These are phyloP conservation scores for Penaeus indicus DNA, from an alignment of 1,140 invertebrate genomes.

Conservation along the genomic window DNA sequence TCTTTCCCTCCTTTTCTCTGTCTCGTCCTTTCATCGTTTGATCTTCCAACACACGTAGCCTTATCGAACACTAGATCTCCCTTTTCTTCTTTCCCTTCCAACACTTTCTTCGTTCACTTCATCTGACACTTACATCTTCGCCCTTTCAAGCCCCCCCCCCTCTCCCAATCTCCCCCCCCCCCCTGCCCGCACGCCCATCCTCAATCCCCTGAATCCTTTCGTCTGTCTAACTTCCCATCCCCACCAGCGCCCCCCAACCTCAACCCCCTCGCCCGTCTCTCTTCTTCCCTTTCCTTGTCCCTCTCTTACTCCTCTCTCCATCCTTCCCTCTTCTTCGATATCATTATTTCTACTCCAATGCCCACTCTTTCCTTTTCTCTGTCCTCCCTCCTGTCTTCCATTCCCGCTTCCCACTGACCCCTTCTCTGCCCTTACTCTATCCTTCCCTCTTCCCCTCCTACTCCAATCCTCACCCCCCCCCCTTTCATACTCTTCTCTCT, in stretches of 20 bases:
- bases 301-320: too few relatives aligned
- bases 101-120: not conserved
- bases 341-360: not conserved
- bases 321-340: too few relatives aligned
- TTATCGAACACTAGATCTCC: not conserved
- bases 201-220: constrained; percentile 1
- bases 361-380: not conserved
- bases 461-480: not conserved
- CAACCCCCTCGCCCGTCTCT: not conserved
- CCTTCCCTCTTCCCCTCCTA: not conserved
- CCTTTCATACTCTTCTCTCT: not conserved
- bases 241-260: not conserved
- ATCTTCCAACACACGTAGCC: not conserved
- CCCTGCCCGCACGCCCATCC: constrained; percentile 6
- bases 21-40: not conserved
- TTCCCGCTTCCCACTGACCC: not conserved
- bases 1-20: not conserved
- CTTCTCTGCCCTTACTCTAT: not conserved
- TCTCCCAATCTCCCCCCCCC: not conserved
- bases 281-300: not conserved
- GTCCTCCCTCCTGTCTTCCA: not conserved
- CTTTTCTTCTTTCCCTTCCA: not conserved
- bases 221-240: not conserved
- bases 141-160: not conserved
- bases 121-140: constrained; percentile 5